Conservation (phyloP, 2,797 vertebrate species). For the Typhlichthys eigenmanni region DNA sequence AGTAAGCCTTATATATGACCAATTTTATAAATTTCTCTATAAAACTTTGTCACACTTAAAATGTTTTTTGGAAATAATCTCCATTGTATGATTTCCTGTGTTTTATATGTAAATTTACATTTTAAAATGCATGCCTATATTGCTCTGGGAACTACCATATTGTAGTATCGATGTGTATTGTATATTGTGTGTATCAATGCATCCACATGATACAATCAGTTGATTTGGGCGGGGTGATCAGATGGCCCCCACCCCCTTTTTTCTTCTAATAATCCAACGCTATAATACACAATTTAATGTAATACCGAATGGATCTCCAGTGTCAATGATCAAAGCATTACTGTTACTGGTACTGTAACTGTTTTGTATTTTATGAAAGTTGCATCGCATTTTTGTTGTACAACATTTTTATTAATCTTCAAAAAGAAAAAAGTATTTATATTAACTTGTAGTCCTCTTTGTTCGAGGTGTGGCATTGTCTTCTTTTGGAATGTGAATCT, state of each 20-base stretch:
- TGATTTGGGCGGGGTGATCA: no score
- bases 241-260: constrained; percentile 37
- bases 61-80: constrained; percentile 47
- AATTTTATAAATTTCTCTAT: constrained; percentile 31
- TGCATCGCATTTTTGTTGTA: constrained; percentile 67
- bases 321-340: constrained; percentile 27
- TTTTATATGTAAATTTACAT: constrained; percentile 65
- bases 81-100: constrained; percentile 57
- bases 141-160: constrained; percentile 51
- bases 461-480: constrained; percentile 73
- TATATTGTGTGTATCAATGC: no score
- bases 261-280: constrained; percentile 43
- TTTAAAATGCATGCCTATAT: constrained; percentile 57
- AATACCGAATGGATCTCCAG: constrained; percentile 28
- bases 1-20: constrained; percentile 19
- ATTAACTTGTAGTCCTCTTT: constrained; percentile 80
- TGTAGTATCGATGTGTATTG: no score
- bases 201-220: no score
- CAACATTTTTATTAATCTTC: constrained; percentile 66
- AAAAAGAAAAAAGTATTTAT: constrained; percentile 61
- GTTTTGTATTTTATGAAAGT: constrained; percentile 59
- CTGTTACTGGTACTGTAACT: constrained; percentile 57
- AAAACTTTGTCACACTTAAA: constrained; percentile 46
- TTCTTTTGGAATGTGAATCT: constrained; percentile 72
- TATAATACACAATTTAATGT: constrained; percentile 33